Conservation (phyloP, 37 sponge, comb jelly and placozoan genomes). For the Halichondria panicea region DNA sequence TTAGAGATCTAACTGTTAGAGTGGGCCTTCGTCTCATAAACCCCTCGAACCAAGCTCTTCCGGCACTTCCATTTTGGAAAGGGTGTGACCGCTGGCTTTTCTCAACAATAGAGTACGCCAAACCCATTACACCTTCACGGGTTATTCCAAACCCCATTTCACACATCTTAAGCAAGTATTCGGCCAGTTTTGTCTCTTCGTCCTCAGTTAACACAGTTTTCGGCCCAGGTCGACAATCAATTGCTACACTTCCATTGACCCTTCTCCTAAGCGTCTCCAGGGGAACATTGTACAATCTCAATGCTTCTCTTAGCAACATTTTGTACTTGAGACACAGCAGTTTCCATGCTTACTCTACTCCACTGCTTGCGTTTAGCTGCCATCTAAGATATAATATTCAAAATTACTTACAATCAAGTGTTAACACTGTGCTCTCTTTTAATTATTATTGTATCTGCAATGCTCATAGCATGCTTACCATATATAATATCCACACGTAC, state of each 20-base stretch:
- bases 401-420: background rate
- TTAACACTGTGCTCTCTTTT: background rate
- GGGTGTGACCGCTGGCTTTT: slow-evolving; percentile 25
- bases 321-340: slow-evolving; percentile 24
- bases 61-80: slow-evolving; percentile 43
- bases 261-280: slow-evolving; percentile 47
- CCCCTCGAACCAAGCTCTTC: slow-evolving; percentile 56
- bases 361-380: slow-evolving; percentile 44
- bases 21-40: slow-evolving; percentile 21
- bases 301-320: slow-evolving; percentile 40
- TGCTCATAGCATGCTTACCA: background rate
- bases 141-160: slow-evolving; percentile 54
- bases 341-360: slow-evolving; percentile 37
- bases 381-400: background rate
- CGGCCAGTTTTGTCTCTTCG: slow-evolving; percentile 30
- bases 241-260: slow-evolving; percentile 38
- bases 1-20: slow-evolving; percentile 34
- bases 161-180: slow-evolving; percentile 46
- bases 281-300: slow-evolving; percentile 29
- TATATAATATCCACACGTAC: background rate
- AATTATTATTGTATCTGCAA: background rate
- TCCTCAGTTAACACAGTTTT: slow-evolving; percentile 38
- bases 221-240: slow-evolving; percentile 50
- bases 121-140: slow-evolving; percentile 41
- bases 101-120: slow-evolving; percentile 43